Conservation (phyloP, 2,797 vertebrate genomes). For the Sciurus carolinensis region DNA sequence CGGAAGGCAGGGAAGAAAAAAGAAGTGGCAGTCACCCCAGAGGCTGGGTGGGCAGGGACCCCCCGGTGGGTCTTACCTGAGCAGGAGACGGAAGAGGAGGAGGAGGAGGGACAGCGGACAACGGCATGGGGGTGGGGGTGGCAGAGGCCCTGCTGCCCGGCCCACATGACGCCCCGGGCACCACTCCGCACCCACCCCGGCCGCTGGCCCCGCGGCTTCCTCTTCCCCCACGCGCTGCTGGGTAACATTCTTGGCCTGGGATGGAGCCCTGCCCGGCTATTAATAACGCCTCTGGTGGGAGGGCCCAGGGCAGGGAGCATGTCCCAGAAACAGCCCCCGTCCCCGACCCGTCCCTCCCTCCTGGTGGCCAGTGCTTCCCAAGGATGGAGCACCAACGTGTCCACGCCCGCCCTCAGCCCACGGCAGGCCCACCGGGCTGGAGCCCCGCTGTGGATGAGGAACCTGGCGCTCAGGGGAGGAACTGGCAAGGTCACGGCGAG, state of each 20-base stretch:
- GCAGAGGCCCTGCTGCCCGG: conserved; percentile 61
- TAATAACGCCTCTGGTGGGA: conserved; percentile 80
- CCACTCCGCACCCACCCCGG: conserved; percentile 72
- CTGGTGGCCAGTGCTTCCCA: not conserved
- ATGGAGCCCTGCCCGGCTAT: conserved; percentile 58
- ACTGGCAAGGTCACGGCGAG: not conserved
- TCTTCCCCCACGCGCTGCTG: conserved; percentile 73
- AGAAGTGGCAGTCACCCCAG: not conserved
- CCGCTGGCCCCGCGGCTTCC: conserved; percentile 72
- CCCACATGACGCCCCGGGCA: conserved; percentile 87
- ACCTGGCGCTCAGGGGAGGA: not conserved
- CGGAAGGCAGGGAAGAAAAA: not conserved
- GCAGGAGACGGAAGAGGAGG: conserved; percentile 88
- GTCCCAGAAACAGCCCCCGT: conserved; percentile 55
- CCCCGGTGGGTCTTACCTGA: conserved; percentile 86
- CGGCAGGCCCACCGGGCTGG: rapidly evolving
- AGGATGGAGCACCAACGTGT: too few relatives aligned
- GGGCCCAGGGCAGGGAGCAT: not conserved
- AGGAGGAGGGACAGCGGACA: conserved; percentile 81
- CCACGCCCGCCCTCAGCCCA: not conserved
- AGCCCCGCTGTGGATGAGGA: not conserved
- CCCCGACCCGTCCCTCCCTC: not conserved
- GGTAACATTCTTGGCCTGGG: conserved; percentile 82
- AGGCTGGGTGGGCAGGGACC: rapidly evolving
- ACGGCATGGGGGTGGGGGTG: conserved; percentile 27